Evolutionary conservation across 2,113 vertebrate species (phyloP).

Genomic region (Struthio camelus): DNA sequence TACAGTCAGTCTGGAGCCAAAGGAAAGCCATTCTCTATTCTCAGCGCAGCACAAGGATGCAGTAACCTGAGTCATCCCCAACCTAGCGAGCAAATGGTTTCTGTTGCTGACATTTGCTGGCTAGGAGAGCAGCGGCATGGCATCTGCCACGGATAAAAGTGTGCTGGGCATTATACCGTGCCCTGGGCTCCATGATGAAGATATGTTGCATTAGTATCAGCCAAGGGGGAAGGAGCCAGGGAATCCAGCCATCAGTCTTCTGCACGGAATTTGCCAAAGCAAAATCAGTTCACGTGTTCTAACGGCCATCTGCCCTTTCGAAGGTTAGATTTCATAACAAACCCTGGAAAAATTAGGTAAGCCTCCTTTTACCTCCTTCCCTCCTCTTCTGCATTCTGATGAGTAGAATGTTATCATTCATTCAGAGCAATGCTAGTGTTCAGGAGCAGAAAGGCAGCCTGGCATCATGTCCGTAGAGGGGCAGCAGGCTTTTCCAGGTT

Average conservation of each 20-base stretch:
- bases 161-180: not conserved
- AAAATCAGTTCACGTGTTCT: not conserved
- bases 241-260: not conserved
- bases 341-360: not conserved
- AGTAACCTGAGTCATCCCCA: slow-evolving; percentile 28
- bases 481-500: not conserved
- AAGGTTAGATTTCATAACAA: not conserved
- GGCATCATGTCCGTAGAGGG: not conserved
- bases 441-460: not conserved
- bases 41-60: slow-evolving; percentile 34
- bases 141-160: not conserved
- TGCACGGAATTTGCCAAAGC: not conserved
- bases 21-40: slow-evolving; percentile 46
- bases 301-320: not conserved
- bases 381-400: not conserved
- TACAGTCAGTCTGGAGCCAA: slow-evolving; percentile 1
- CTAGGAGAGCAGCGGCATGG: not conserved
- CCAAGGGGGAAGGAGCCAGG: not conserved
- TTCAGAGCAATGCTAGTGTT: not conserved
- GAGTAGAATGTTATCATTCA: not conserved
- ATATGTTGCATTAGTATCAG: not conserved
- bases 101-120: not conserved
- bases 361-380: not conserved
- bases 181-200: not conserved
- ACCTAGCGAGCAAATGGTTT: not conserved